Percentiles rank a stretch among this genome's conserved stretches.
Evolutionary conservation across 2,888 invertebrate genomes (phyloP).

Genomic region (Ophonus ardosiacus): DNA sequence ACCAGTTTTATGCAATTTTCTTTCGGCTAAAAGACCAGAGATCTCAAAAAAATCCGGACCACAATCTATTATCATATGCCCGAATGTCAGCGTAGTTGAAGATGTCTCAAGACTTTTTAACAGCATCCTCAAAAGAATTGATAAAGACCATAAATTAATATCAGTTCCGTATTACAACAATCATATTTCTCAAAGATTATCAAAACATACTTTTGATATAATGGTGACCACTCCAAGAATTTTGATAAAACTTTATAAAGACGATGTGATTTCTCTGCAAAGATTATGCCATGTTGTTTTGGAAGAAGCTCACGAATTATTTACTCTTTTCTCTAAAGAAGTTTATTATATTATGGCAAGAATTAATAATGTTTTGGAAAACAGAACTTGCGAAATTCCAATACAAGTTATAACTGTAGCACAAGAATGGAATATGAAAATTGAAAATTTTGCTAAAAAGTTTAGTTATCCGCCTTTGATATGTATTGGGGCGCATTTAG

Average conservation of each 20-base stretch:
- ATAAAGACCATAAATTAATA: neutral
- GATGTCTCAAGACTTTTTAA: conserved; percentile 74
- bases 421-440: conserved; percentile 81
- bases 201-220: conserved; percentile 79
- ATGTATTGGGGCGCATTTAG: conserved; percentile 85
- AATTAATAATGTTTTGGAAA: conserved; percentile 76
- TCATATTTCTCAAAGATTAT: neutral
- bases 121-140: neutral
- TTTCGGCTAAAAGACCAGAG: conserved; percentile 75
- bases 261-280: conserved; percentile 78
- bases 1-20: conserved; percentile 81
- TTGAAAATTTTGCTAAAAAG: conserved; percentile 78
- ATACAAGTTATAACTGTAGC: conserved; percentile 81
- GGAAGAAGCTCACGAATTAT: conserved; percentile 83
- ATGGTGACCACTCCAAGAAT: conserved; percentile 84
- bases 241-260: conserved; percentile 76
- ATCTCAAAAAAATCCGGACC: conserved; percentile 79
- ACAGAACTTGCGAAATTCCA: conserved; percentile 74
- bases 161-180: neutral
- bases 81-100: conserved; percentile 79
- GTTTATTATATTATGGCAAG: conserved; percentile 75
- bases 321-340: conserved; percentile 77
- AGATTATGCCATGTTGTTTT: conserved; percentile 83
- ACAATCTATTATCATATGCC: conserved; percentile 82
- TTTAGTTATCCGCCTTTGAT: conserved; percentile 80